Percentiles rank a stretch among this genome's conserved stretches.
Conservation (phyloP, 2,888 invertebrate genomes). For the Sminthurinus aureus region DNA sequence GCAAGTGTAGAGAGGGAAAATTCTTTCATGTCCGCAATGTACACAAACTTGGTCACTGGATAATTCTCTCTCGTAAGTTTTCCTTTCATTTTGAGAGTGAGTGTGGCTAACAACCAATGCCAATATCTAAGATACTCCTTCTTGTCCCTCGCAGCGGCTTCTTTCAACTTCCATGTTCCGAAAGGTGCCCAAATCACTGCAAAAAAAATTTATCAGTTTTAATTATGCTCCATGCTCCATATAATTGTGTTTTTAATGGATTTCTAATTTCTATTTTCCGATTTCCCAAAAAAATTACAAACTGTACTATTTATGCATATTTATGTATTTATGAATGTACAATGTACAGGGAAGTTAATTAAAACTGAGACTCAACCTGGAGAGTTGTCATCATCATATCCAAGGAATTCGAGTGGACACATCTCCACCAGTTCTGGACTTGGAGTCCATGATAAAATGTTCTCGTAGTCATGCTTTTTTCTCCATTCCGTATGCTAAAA, state of each 20-base stretch:
- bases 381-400: not conserved
- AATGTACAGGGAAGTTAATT: too few species aligned
- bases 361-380: not conserved
- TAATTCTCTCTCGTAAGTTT: not conserved
- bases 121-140: not conserved
- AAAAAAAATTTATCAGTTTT: too few species aligned
- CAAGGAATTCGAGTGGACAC: not conserved
- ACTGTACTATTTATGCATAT: too few species aligned
- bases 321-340: too few species aligned
- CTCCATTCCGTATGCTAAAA: not conserved
- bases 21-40: not conserved
- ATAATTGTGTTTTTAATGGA: too few species aligned
- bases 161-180: not conserved
- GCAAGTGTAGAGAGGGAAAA: not conserved
- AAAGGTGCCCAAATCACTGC: not conserved
- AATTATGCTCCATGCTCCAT: too few species aligned
- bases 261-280: not conserved
- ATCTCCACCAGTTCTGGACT: not conserved
- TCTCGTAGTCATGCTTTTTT: not conserved
- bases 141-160: not conserved
- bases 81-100: not conserved
- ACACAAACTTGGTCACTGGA: not conserved
- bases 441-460: not conserved
- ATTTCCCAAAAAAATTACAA: too few species aligned
- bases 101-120: not conserved